These are phyloP conservation scores for Machimus atricapillus DNA, from an alignment of 2,888 invertebrate genomes.

Conservation along the genomic window DNA sequence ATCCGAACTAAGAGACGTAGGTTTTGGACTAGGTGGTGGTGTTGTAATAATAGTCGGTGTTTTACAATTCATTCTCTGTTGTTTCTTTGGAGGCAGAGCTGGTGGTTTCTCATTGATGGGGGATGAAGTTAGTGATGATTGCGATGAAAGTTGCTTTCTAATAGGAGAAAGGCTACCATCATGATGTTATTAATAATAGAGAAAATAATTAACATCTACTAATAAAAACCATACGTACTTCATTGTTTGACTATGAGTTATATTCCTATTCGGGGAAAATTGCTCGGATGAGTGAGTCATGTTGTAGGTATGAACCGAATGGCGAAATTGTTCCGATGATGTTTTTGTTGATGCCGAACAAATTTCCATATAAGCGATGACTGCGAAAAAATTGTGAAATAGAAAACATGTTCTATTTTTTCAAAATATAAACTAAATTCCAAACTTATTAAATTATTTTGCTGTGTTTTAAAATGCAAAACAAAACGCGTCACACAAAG, in stretches of 20 bases:
- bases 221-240: slow-evolving; percentile 54
- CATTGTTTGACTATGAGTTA: slow-evolving; percentile 62
- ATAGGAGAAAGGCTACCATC: slow-evolving; percentile 48
- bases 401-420: neutral
- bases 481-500: neutral
- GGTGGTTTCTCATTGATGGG: slow-evolving; percentile 63
- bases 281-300: slow-evolving; percentile 57
- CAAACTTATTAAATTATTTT: neutral
- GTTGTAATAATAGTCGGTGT: slow-evolving; percentile 62
- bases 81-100: slow-evolving; percentile 69
- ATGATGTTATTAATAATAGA: slow-evolving; percentile 2
- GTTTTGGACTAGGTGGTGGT: slow-evolving; percentile 62
- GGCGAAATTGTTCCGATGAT: slow-evolving; percentile 80
- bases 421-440: neutral
- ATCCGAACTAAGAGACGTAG: slow-evolving; percentile 45
- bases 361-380: slow-evolving; percentile 97
- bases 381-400: slow-evolving; percentile 64
- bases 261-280: slow-evolving; percentile 58
- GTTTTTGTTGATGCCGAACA: slow-evolving; percentile 81
- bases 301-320: slow-evolving; percentile 85
- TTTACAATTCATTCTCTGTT: slow-evolving; percentile 64
- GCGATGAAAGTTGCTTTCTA: slow-evolving; percentile 45
- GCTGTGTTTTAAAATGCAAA: neutral
- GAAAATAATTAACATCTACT: slow-evolving; percentile 35
- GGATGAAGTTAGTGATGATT: slow-evolving; percentile 48